Conservation (phyloP, 2,797 vertebrate species). For the Mus spretus region DNA sequence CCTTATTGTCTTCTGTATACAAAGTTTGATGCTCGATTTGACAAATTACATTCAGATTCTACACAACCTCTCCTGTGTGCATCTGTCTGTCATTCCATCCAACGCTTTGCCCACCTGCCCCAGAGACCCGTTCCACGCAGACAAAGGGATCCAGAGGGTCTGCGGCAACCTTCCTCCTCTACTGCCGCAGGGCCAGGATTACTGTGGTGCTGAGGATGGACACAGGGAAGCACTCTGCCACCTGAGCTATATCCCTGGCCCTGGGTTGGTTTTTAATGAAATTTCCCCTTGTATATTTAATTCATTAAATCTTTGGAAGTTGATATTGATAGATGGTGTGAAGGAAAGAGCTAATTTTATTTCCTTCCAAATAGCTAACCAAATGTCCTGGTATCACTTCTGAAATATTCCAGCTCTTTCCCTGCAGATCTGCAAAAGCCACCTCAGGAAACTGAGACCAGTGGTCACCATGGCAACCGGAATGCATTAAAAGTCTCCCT, state of each 20-base stretch:
- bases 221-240: not conserved
- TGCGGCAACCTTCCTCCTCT: too few relatives aligned
- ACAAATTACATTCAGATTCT: too few relatives aligned
- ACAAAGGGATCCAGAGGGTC: too few relatives aligned
- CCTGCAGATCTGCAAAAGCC: conserved; percentile 56
- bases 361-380: conserved; percentile 72
- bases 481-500: not conserved
- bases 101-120: too few relatives aligned
- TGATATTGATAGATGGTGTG: conserved; percentile 52
- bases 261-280: not conserved
- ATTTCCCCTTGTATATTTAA: conserved; percentile 42
- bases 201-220: not conserved
- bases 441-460: conserved; percentile 55
- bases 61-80: too few relatives aligned
- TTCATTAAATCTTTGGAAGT: conserved; percentile 49
- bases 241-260: not conserved
- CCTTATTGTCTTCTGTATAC: too few relatives aligned
- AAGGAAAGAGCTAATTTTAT: conserved; percentile 75
- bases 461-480: conserved; percentile 67
- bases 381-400: conserved; percentile 69
- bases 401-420: conserved; percentile 58
- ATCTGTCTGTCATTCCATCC: too few relatives aligned
- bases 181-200: too few relatives aligned
- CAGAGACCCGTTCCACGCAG: too few relatives aligned
- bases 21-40: too few relatives aligned